Conservation (phyloP, 1,140 invertebrate genomes). For the Aleiodes sp. region DNA sequence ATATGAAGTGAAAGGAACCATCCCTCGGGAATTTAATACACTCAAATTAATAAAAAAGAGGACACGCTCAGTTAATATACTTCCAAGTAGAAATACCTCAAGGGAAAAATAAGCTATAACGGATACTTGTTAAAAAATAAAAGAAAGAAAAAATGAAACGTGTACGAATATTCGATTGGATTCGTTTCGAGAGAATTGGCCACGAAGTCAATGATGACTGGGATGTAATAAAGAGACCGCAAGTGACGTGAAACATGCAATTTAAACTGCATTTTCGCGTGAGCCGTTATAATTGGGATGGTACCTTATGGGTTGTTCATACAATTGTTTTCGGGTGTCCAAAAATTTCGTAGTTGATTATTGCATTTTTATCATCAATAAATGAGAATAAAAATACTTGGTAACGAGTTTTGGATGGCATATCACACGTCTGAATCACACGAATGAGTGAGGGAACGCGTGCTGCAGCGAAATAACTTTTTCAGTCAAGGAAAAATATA, state of each 20-base stretch:
- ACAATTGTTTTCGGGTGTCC: neutral
- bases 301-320: conserved; percentile 9
- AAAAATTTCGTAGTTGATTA: neutral
- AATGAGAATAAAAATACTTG: no score
- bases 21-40: conserved; percentile 5
- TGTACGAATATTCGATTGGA: conserved; percentile 14
- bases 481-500: neutral
- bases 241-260: conserved; percentile 46
- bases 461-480: neutral
- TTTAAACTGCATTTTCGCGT: conserved; percentile 58
- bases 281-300: conserved; percentile 56
- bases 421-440: no score
- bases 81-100: conserved; percentile 1
- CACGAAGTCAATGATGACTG: conserved; percentile 7
- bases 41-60: conserved; percentile 11
- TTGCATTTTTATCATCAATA: neutral
- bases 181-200: conserved; percentile 3
- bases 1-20: conserved; percentile 2
- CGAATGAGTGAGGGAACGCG: no score
- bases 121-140: no score
- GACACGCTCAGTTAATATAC: conserved; percentile 8
- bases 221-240: conserved; percentile 15
- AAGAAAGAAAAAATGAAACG: neutral
- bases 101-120: neutral
- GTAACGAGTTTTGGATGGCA: neutral